Percentiles rank a stretch among this genome's conserved stretches.
Conservation (phyloP, 2,113 vertebrate genomes). For the Silurus asotus region DNA sequence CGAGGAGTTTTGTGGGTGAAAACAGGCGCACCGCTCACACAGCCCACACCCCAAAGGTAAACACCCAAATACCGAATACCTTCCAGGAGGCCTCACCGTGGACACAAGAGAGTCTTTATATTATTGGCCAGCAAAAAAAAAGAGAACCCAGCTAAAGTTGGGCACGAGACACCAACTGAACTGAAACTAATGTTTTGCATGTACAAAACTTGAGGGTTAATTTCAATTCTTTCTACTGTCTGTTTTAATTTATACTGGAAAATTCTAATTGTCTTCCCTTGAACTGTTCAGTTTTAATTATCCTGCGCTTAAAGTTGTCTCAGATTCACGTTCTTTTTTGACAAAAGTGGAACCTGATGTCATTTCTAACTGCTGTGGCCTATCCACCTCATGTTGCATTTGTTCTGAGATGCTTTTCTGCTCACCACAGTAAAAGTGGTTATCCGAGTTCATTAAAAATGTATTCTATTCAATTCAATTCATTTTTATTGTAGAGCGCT, state of each 20-base stretch:
- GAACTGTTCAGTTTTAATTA: neutral
- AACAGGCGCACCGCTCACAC: slow-evolving; percentile 23
- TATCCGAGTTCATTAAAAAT: neutral
- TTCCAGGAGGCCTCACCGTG: slow-evolving; percentile 45
- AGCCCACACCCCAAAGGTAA: slow-evolving; percentile 54
- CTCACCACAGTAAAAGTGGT: neutral
- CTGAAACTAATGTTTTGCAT: neutral
- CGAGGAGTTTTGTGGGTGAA: slow-evolving; percentile 34
- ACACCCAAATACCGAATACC: slow-evolving; percentile 49
- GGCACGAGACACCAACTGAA: neutral
- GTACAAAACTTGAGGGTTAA: neutral
- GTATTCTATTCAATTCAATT: no score
- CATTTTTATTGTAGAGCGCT: no score
- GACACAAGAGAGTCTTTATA: slow-evolving; percentile 54
- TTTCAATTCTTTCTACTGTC: neutral
- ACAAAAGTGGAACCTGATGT: neutral
- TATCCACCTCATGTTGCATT: neutral
- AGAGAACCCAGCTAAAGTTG: neutral
- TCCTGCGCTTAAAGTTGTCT: neutral
- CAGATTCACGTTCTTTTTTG: neutral
- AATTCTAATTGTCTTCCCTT: neutral
- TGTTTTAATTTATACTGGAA: neutral
- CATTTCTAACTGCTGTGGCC: neutral
- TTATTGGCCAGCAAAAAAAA: slow-evolving; percentile 33
- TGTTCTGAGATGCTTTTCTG: neutral